Conservation (phyloP, 2,113 vertebrate genomes). For the Gallinago undulata region DNA sequence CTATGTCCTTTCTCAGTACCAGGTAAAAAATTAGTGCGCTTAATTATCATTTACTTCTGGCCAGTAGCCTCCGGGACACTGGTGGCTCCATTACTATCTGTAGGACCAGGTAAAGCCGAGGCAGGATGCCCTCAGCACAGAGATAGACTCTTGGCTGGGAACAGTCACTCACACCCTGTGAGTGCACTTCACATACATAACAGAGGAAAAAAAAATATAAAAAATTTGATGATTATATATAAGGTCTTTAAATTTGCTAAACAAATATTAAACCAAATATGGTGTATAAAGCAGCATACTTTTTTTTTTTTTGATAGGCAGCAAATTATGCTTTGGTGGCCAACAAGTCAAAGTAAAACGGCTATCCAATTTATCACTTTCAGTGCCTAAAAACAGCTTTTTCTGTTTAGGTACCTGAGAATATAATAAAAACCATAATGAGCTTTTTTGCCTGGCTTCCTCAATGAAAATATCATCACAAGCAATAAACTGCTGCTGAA, state of each 20-base stretch:
- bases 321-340: neutral
- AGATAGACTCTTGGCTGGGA: neutral
- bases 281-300: neutral
- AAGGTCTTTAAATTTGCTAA: neutral
- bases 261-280: neutral
- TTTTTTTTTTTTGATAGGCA: neutral
- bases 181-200: neutral
- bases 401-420: neutral
- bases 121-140: neutral
- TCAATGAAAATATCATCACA: neutral
- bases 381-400: neutral
- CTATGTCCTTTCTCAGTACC: neutral
- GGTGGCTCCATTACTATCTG: neutral
- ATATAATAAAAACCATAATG: neutral
- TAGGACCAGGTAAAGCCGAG: neutral
- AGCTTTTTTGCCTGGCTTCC: neutral
- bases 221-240: neutral
- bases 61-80: neutral
- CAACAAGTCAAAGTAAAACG: neutral
- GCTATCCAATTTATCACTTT: neutral
- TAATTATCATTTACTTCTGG: neutral
- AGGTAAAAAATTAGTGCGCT: neutral
- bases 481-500: conserved; percentile 16
- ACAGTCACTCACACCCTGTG: neutral
- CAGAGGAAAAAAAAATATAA: neutral